Base-by-base conservation (phyloP, 2,113 vertebrate species). In the Leiothrix lutea region DNA sequence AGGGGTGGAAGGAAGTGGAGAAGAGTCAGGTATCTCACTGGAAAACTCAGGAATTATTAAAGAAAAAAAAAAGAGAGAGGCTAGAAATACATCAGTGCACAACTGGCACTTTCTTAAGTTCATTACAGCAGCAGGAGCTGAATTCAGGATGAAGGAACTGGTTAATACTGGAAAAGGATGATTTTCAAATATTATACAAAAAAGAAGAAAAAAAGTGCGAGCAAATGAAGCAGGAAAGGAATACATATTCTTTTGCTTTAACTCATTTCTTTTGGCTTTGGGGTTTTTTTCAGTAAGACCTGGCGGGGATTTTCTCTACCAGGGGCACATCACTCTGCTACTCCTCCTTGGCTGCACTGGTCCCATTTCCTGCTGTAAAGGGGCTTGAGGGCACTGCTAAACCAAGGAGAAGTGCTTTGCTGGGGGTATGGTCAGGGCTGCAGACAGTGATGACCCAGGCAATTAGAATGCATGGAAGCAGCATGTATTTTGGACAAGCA, bases 1-100 rank as follows among this genome's bases (percentile, higher is more conserved):
- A 51, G 38, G 33, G 14, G 19, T 77, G 23, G 58, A 86, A 92
- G 56, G 45, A 91, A 51, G 56, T 82, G n/a, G 72, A 74, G 51
- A 12, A 47, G 45, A 87, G 31, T 82, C 45, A 77, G 42, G 50
- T 70, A 78, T 66, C 44, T 56, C 75, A 45, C 53, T 82, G 66
- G 38, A 92, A 89, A 96, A 91, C 70, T 88, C 83, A 69, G 65
- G 73, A 92, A 97, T 92, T 70, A 51, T 53, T 96, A 81, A 92
- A 74, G 31, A 18, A 95, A 67, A 83, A 75, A 94, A 94, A 57
- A 77, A 60, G 42, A 25, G 33, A 54, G 33, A 50, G 9, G 20
- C 36, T 84, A 90, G 75, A 96, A 93, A 66, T 79, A 91, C 60
- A 85, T 96, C 95, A 93, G 31, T 60, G 57, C 57, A 48, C 51